Percentiles rank a stretch among this genome's conserved stretches.
These are phyloP conservation scores for Cryptocephalus primarius DNA, from an alignment of 2,888 invertebrate species.

Conservation along the genomic window DNA sequence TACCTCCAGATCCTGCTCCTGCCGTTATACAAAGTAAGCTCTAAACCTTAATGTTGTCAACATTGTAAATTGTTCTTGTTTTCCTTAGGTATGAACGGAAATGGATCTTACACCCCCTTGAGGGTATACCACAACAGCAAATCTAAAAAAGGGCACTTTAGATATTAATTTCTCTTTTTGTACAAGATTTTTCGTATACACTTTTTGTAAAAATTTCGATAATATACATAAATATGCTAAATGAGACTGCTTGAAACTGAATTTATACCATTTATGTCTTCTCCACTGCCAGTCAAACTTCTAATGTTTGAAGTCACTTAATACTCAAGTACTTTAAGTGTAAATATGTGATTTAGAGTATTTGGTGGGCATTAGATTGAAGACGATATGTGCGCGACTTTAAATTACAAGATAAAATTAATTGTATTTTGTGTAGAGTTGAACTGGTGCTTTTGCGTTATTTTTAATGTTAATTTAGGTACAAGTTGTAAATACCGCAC, in stretches of 20 bases:
- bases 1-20: constrained; percentile 52
- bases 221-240: not conserved
- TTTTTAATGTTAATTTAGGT: not conserved
- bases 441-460: not conserved
- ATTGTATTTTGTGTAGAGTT: no score
- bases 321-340: no score
- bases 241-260: not conserved
- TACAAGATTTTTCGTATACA: not conserved
- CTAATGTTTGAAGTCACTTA: no score
- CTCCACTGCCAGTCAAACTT: not conserved
- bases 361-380: no score
- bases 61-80: constrained; percentile 3
- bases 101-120: constrained; percentile 66
- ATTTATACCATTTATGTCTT: not conserved
- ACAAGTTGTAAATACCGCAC: no score
- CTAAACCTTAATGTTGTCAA: no score
- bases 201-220: not conserved
- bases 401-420: no score
- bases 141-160: constrained; percentile 71
- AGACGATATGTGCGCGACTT: no score
- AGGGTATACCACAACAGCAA: constrained; percentile 73
- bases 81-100: constrained; percentile 49
- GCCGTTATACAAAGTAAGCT: constrained; percentile 52
- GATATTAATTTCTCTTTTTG: constrained; percentile 46
- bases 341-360: no score